These are phyloP conservation scores for Porites australiensis DNA, from an alignment of 64 coral and sea anemone genomes.

Conservation along the genomic window DNA sequence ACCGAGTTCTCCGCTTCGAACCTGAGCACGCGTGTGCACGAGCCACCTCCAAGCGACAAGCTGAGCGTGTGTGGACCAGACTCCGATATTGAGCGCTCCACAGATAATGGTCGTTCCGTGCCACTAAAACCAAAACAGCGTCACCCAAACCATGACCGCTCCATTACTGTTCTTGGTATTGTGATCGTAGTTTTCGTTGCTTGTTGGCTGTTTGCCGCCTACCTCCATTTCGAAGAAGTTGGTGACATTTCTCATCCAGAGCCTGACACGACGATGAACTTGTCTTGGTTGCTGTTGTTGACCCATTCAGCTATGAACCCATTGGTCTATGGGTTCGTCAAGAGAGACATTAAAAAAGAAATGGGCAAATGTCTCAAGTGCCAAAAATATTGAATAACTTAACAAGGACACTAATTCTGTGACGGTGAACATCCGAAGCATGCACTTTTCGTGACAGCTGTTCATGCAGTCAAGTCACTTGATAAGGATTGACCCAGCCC, in stretches of 20 bases:
- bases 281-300: constrained; percentile 21
- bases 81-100: constrained; percentile 38
- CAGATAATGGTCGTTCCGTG: not conserved
- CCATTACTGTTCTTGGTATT: constrained; percentile 34
- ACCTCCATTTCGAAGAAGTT: constrained; percentile 20
- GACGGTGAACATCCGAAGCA: not conserved
- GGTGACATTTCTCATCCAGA: not conserved
- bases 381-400: not conserved
- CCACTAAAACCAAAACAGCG: constrained; percentile 5
- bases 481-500: no score
- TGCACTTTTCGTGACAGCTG: not conserved
- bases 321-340: constrained; percentile 21
- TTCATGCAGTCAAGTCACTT: no score
- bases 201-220: constrained; percentile 24
- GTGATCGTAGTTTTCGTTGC: constrained; percentile 16
- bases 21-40: not conserved
- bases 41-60: not conserved
- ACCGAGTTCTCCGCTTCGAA: constrained; percentile 20
- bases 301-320: constrained; percentile 22
- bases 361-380: not conserved
- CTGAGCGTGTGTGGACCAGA: not conserved
- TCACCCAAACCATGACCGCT: constrained; percentile 31
- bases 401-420: not conserved
- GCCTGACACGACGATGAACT: constrained; percentile 16
- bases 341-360: constrained; percentile 43